Percentiles rank a stretch among this genome's conserved stretches.
phyloP scores from a whole-genome alignment of 2,888 invertebrate species.

The Drosophila subsilvestris region DNA sequence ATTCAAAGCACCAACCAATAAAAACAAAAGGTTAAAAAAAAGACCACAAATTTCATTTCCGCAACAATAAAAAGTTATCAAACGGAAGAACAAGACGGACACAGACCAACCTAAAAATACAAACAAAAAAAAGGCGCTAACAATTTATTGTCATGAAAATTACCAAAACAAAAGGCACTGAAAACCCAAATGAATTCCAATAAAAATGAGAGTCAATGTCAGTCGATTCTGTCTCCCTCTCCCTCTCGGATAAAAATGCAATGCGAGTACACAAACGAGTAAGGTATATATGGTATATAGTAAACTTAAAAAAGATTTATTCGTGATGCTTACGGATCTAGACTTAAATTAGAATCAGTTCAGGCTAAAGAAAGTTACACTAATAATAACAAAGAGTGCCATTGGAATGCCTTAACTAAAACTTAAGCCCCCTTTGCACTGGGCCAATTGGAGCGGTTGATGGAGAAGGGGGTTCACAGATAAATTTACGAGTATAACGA shows the following conservation, averaged over 20 bases:
- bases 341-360: conserved; percentile 73
- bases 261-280: too few species aligned
- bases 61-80: conserved; percentile 64
- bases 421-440: conserved; percentile 21
- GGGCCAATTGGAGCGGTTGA: conserved; percentile 5
- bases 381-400: conserved; percentile 17
- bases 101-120: conserved; percentile 22
- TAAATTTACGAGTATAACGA: too few species aligned
- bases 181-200: conserved; percentile 13
- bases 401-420: conserved; percentile 20
- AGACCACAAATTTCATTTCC: conserved; percentile 55
- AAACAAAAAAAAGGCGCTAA: conserved; percentile 1
- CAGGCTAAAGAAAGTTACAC: conserved; percentile 42
- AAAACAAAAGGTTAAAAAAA: conserved; percentile 5
- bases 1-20: neutral
- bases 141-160: conserved; percentile 58
- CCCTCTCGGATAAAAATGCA: too few species aligned
- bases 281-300: neutral
- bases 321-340: conserved; percentile 49
- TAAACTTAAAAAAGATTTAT: conserved; percentile 43
- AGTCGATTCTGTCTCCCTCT: neutral
- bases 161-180: conserved; percentile 7
- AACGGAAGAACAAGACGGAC: conserved; percentile 12
- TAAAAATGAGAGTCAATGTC: conserved; percentile 53
- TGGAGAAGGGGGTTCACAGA: too few species aligned